Conservation (phyloP, 2,113 vertebrate species). For the Sylvia atricapilla region DNA sequence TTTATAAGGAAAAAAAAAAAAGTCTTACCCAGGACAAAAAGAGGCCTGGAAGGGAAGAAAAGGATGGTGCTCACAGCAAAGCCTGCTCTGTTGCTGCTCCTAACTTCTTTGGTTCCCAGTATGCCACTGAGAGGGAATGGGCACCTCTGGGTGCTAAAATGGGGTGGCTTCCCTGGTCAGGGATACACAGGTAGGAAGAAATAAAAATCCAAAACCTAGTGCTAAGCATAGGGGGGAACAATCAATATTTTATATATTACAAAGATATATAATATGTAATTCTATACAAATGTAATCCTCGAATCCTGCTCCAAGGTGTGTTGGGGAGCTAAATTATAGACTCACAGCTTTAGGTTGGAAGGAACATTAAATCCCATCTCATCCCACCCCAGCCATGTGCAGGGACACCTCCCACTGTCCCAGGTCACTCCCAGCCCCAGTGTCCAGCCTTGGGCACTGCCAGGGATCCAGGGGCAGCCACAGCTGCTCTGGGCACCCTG, state of each 20-base stretch:
- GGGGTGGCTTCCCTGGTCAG: not conserved
- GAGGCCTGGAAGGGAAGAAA: not conserved
- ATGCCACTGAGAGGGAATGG: not conserved
- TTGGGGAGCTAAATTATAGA: not conserved
- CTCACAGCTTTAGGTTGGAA: not conserved
- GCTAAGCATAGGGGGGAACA: not conserved
- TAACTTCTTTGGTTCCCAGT: not conserved
- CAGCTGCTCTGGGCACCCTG: not conserved
- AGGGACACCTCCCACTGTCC: not conserved
- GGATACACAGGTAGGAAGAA: not conserved
- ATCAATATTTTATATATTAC: not conserved
- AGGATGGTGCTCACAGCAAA: not conserved
- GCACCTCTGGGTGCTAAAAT: not conserved
- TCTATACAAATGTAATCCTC: not conserved
- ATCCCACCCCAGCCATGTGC: fast-evolving
- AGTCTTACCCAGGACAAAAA: not conserved
- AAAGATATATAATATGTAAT: not conserved
- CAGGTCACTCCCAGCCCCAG: not conserved
- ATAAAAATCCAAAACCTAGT: not conserved
- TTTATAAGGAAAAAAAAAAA: not conserved
- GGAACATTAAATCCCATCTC: fast-evolving
- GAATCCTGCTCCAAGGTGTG: not conserved
- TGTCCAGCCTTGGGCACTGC: not conserved
- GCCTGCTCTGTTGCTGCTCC: not conserved
- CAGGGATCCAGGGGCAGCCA: not conserved